phyloP scores from a whole-genome alignment of 2,113 vertebrate genomes.

The Hemichromis elongatus region DNA sequence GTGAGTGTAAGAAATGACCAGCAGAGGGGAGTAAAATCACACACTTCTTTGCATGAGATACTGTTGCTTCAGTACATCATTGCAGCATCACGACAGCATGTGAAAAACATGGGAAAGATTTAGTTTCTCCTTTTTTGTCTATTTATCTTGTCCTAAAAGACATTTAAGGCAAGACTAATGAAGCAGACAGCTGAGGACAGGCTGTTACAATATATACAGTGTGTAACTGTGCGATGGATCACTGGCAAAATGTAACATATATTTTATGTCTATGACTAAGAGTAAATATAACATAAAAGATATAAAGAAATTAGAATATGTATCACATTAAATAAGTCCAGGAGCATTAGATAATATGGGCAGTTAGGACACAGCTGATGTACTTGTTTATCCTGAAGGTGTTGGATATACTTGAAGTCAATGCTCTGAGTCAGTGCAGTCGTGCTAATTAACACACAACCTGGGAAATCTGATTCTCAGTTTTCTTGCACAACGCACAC shows the following conservation, averaged over 20 bases:
- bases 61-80: background rate
- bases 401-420: background rate
- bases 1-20: background rate
- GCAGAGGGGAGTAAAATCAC: conserved; percentile 7
- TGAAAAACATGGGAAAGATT: background rate
- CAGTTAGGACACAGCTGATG: background rate
- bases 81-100: background rate
- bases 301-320: background rate
- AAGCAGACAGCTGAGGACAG: background rate
- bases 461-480: background rate
- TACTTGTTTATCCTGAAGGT: background rate
- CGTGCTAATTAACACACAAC: background rate
- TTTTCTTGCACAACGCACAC: background rate
- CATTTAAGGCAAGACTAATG: background rate
- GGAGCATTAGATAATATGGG: background rate
- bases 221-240: background rate
- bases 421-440: background rate
- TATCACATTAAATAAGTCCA: background rate
- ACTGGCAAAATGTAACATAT: background rate
- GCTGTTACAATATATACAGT: background rate
- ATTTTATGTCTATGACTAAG: background rate
- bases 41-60: background rate
- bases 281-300: background rate
- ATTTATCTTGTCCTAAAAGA: background rate
- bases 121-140: background rate